Evolutionary conservation across 1,140 invertebrate species (phyloP).

Genomic region (Bombus fervidus): DNA sequence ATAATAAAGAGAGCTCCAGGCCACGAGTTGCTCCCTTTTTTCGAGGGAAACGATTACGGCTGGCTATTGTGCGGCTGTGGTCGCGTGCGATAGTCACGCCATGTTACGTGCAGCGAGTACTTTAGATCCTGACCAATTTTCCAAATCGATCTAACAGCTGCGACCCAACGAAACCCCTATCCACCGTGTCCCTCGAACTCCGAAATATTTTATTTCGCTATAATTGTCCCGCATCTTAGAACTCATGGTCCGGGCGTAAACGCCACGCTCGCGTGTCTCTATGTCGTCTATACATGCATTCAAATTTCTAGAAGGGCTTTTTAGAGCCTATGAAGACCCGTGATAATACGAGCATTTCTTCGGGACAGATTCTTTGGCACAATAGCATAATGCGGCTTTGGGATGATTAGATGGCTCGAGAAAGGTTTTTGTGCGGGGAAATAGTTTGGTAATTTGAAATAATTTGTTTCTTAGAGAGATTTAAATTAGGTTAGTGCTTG

Average conservation of each 20-base stretch:
- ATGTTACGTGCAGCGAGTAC: slow-evolving; percentile 61
- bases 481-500: neutral
- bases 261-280: slow-evolving; percentile 1
- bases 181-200: neutral
- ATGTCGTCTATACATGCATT: neutral
- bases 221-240: slow-evolving; percentile 11
- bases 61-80: slow-evolving; percentile 61
- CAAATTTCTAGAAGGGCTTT: slow-evolving; percentile 4
- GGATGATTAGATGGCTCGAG: neutral
- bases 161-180: slow-evolving; percentile 1
- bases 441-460: neutral
- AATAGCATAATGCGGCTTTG: neutral
- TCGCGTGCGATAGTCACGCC: slow-evolving; percentile 77
- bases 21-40: slow-evolving; percentile 56
- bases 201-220: slow-evolving; percentile 6
- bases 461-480: neutral
- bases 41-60: slow-evolving; percentile 68
- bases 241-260: neutral
- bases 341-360: neutral
- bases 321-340: neutral
- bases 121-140: slow-evolving; percentile 70
- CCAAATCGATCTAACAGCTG: slow-evolving; percentile 75
- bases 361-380: neutral
- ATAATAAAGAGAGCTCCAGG: slow-evolving; percentile 48
- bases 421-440: neutral